Conservation (phyloP, 2,113 vertebrate species). For the Pollimyrus isidori region DNA sequence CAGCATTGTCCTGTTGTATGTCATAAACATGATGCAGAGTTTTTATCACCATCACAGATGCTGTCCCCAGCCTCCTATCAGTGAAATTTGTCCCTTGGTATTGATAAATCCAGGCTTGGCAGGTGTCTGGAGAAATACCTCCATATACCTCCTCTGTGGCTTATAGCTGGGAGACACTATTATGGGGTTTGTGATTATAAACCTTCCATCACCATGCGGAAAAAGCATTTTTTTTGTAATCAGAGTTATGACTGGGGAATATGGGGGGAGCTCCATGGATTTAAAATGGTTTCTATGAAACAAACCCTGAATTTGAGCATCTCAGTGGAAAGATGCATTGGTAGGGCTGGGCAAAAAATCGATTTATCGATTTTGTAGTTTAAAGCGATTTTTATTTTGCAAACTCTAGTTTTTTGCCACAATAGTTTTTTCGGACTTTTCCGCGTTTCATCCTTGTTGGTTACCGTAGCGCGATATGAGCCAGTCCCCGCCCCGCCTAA, state of each 20-base stretch:
- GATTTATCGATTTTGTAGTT: too few species aligned
- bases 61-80: not conserved
- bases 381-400: too few species aligned
- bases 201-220: not conserved
- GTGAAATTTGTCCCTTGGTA: not conserved
- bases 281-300: not conserved
- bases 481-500: too few species aligned
- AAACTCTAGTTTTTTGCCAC: too few species aligned
- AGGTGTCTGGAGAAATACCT: not conserved
- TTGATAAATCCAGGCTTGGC: not conserved
- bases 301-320: not conserved
- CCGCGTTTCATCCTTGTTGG: too few species aligned
- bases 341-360: too few species aligned
- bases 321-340: not conserved
- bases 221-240: not conserved
- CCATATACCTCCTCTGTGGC: not conserved
- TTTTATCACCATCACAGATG: too few species aligned
- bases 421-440: too few species aligned
- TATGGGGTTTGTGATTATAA: not conserved
- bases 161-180: not conserved
- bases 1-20: not conserved
- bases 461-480: too few species aligned
- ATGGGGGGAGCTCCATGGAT: not conserved
- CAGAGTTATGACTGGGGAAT: not conserved
- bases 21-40: not conserved